A percentile compares a stretch with the other conserved stretches of the same genome.
phyloP scores from a whole-genome alignment of 1,140 invertebrate genomes.

The Bilobella aurantiaca region DNA sequence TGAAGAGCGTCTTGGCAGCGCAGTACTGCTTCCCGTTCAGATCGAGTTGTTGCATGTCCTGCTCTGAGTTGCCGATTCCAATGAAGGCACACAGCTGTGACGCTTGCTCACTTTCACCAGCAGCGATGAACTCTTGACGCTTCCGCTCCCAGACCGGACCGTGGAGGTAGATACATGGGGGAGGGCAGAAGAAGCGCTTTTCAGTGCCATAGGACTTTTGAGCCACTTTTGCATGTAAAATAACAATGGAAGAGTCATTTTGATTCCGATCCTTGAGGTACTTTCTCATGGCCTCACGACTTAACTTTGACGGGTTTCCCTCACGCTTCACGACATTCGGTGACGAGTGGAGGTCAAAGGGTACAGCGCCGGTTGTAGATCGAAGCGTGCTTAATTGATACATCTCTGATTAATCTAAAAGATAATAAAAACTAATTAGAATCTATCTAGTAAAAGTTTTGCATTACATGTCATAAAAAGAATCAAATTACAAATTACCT shows the following conservation, averaged over 20 bases:
- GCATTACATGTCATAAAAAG: too few relatives aligned
- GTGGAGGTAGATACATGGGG: constrained; percentile 57
- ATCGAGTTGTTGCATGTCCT: constrained; percentile 57
- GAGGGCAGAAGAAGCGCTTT: constrained; percentile 62
- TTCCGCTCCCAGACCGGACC: constrained; percentile 55
- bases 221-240: constrained; percentile 57
- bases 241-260: constrained; percentile 50
- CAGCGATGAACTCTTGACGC: constrained; percentile 42
- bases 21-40: constrained; percentile 58
- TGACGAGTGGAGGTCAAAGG: too few relatives aligned
- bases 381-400: too few relatives aligned
- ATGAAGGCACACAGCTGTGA: constrained; percentile 54
- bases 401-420: too few relatives aligned
- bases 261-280: constrained; percentile 50
- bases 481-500: too few relatives aligned
- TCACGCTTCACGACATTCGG: too few relatives aligned
- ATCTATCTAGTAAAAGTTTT: too few relatives aligned
- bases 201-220: constrained; percentile 64
- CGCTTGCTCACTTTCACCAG: constrained; percentile 42
- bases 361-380: too few relatives aligned
- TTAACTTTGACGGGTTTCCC: too few relatives aligned
- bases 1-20: constrained; percentile 60
- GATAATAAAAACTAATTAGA: too few relatives aligned
- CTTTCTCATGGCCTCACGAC: constrained; percentile 49
- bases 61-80: constrained; percentile 56